phyloP scores from a whole-genome alignment of 2,888 invertebrate genomes.

The Cataglyphis livida region DNA sequence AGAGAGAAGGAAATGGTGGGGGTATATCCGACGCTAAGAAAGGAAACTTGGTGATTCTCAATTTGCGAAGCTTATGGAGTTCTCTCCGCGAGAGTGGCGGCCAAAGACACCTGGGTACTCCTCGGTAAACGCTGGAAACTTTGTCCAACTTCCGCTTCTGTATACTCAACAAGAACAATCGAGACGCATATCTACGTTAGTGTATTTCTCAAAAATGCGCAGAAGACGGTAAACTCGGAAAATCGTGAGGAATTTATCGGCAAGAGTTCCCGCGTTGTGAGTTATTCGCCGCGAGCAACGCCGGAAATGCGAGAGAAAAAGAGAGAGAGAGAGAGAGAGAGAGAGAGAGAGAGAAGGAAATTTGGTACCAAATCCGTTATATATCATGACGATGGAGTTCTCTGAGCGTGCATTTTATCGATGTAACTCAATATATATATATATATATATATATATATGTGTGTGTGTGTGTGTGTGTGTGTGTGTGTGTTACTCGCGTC shows the following conservation, averaged over 20 bases:
- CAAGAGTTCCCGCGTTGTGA: constrained; percentile 21
- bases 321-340: not conserved
- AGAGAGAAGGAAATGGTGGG: not conserved
- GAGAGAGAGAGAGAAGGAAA: constrained; percentile 9
- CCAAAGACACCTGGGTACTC: constrained; percentile 73
- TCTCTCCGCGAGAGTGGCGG: constrained; percentile 50
- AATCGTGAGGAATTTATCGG: constrained; percentile 32
- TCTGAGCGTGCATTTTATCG: constrained; percentile 19
- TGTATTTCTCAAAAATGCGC: constrained; percentile 18
- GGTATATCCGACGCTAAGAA: not conserved
- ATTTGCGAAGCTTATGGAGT: constrained; percentile 70
- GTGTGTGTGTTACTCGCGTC: not conserved
- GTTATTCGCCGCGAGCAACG: constrained; percentile 34
- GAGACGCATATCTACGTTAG: constrained; percentile 65
- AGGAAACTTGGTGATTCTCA: constrained; percentile 74
- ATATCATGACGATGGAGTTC: not conserved
- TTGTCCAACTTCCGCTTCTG: constrained; percentile 53
- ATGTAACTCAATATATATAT: not conserved
- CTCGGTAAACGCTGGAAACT: constrained; percentile 64
- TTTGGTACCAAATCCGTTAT: constrained; percentile 9
- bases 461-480: not conserved
- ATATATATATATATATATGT: not conserved
- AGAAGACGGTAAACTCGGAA: constrained; percentile 9
- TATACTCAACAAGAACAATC: constrained; percentile 64
- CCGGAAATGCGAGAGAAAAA: not conserved